Conservation (phyloP, 2,113 vertebrate species). For the Xyrauchen texanus region DNA sequence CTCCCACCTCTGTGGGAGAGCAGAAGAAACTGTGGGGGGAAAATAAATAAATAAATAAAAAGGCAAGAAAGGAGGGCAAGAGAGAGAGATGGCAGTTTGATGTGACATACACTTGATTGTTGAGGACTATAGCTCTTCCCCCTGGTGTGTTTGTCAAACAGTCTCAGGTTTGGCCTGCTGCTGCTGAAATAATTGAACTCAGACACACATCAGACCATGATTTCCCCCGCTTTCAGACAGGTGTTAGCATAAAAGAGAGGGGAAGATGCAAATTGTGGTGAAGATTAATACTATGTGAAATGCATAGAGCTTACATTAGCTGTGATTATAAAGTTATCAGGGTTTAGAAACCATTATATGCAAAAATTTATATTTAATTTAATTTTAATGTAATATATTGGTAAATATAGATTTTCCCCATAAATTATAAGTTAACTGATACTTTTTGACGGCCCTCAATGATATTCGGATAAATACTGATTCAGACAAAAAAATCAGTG, state of each 20-base stretch:
- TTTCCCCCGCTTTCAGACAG: conserved; percentile 17
- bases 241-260: conserved; percentile 29
- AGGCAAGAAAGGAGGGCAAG: neutral
- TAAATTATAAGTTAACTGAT: too few species aligned
- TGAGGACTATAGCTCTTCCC: conserved; percentile 23
- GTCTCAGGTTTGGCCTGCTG: conserved; percentile 20
- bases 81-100: conserved; percentile 30
- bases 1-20: neutral
- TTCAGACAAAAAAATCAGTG: too few species aligned
- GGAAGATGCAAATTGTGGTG: conserved; percentile 14
- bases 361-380: too few species aligned
- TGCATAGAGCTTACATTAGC: neutral
- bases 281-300: neutral
- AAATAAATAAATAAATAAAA: neutral
- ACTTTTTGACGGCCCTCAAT: too few species aligned
- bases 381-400: too few species aligned
- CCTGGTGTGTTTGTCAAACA: conserved; percentile 30
- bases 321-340: neutral
- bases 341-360: neutral
- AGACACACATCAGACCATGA: conserved; percentile 17
- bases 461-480: too few species aligned
- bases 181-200: conserved; percentile 33
- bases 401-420: too few species aligned
- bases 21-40: conserved; percentile 3
- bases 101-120: conserved; percentile 6